Evolutionary conservation across 2,113 vertebrate genomes (phyloP).

Genomic region (Oncorhynchus tshawytscha): DNA sequence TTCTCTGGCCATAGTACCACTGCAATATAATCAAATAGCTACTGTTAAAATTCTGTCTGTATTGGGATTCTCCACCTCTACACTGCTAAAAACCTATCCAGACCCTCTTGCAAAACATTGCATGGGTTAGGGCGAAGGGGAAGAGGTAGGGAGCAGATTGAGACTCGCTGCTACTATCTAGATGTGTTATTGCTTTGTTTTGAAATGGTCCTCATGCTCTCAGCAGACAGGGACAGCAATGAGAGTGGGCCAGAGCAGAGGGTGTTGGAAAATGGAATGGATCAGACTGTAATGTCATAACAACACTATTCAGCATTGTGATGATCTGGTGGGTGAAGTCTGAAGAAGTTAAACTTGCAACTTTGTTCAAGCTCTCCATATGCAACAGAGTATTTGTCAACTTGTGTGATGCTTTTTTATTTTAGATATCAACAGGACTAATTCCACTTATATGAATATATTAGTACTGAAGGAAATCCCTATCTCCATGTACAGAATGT

Average conservation of each 20-base stretch:
- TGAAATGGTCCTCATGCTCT: too few relatives aligned
- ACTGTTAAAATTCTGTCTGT: too few relatives aligned
- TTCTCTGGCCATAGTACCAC: too few relatives aligned
- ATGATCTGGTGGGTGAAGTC: background rate
- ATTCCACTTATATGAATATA: background rate
- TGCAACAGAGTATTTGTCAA: background rate
- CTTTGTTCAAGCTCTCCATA: background rate
- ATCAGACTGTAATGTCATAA: background rate
- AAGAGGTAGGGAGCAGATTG: too few relatives aligned
- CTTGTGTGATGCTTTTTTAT: background rate
- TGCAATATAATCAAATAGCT: too few relatives aligned
- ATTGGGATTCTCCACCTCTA: too few relatives aligned
- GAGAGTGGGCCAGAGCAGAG: background rate
- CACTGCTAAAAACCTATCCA: too few relatives aligned
- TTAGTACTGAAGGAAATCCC: background rate
- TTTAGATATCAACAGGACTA: background rate
- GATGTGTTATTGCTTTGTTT: background rate
- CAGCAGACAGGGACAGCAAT: background rate
- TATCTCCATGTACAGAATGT: too few relatives aligned
- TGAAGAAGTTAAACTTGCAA: background rate
- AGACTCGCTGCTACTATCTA: background rate
- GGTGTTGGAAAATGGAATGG: conserved; percentile 1
- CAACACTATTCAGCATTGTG: background rate
- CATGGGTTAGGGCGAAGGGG: too few relatives aligned
- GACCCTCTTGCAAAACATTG: too few relatives aligned